These are phyloP conservation scores for Montipora sp. DNA, from an alignment of 64 coral and sea anemone genomes.

Conservation along the genomic window DNA sequence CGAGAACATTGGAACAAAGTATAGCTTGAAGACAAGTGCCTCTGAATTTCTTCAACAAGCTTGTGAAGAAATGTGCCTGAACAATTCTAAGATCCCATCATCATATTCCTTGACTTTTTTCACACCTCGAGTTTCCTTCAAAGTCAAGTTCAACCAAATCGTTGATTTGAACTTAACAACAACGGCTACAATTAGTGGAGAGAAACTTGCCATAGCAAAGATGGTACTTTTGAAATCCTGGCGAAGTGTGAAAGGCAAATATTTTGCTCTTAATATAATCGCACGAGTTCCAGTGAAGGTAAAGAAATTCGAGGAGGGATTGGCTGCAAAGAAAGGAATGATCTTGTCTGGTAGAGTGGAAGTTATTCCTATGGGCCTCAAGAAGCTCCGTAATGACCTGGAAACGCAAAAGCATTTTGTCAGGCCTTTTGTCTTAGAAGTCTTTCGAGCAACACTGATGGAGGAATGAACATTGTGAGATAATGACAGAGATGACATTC, in stretches of 20 bases:
- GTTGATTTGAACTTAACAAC: slow-evolving; percentile 85
- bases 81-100: slow-evolving; percentile 80
- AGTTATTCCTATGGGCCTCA: slow-evolving; percentile 80
- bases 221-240: slow-evolving; percentile 82
- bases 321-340: slow-evolving; percentile 80
- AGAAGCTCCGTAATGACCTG: slow-evolving; percentile 71
- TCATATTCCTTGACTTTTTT: slow-evolving; percentile 81
- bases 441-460: slow-evolving; percentile 59
- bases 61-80: slow-evolving; percentile 85
- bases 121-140: slow-evolving; percentile 85
- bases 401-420: slow-evolving; percentile 91
- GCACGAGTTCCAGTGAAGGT: slow-evolving; percentile 85
- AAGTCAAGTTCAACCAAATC: slow-evolving; percentile 76
- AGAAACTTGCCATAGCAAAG: slow-evolving; percentile 73
- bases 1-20: slow-evolving; percentile 95
- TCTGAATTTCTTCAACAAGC: slow-evolving; percentile 82
- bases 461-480: slow-evolving; percentile 34
- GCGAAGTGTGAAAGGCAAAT: slow-evolving; percentile 90
- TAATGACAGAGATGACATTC: not conserved
- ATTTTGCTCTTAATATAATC: slow-evolving; percentile 80
- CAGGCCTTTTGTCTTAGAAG: slow-evolving; percentile 81
- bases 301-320: slow-evolving; percentile 80
- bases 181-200: slow-evolving; percentile 62
- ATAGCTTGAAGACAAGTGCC: slow-evolving; percentile 76
- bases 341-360: slow-evolving; percentile 80